A percentile compares a stretch with the other conserved stretches of the same genome.
phyloP scores from a whole-genome alignment of 2,888 invertebrate species.

The Acholoe squamosa region DNA sequence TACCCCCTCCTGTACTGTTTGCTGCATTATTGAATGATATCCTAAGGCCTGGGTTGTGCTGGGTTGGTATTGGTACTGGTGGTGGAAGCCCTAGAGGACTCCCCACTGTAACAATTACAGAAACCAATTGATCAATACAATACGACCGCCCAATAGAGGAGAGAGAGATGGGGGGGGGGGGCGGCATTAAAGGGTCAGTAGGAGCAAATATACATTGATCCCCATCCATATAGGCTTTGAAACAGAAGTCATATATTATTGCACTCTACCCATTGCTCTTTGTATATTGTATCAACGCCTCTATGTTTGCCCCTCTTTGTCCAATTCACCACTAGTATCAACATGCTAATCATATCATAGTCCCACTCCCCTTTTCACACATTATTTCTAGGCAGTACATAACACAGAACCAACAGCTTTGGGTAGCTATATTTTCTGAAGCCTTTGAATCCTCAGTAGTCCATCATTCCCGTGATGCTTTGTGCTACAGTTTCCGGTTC shows the following conservation, averaged over 20 bases:
- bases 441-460: neutral
- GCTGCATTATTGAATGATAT: conserved; percentile 26
- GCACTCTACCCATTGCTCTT: neutral
- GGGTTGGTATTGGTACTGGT: neutral
- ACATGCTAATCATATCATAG: too few species aligned
- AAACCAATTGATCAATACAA: conserved; percentile 50
- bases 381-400: too few species aligned
- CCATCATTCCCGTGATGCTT: conserved; percentile 1
- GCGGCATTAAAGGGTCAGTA: conserved; percentile 36
- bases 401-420: too few species aligned
- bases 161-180: too few species aligned
- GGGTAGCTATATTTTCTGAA: too few species aligned
- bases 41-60: conserved; percentile 1
- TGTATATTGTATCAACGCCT: too few species aligned
- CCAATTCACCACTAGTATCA: too few species aligned
- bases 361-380: too few species aligned
- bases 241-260: conserved; percentile 10
- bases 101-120: conserved; percentile 40
- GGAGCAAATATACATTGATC: conserved; percentile 26
- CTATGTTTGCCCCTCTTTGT: too few species aligned
- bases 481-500: neutral
- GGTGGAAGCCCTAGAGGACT: neutral
- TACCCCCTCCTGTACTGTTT: neutral
- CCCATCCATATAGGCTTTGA: neutral
- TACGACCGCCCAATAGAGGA: neutral